phyloP scores from a whole-genome alignment of 2,888 invertebrate species.

The Tuta absoluta region DNA sequence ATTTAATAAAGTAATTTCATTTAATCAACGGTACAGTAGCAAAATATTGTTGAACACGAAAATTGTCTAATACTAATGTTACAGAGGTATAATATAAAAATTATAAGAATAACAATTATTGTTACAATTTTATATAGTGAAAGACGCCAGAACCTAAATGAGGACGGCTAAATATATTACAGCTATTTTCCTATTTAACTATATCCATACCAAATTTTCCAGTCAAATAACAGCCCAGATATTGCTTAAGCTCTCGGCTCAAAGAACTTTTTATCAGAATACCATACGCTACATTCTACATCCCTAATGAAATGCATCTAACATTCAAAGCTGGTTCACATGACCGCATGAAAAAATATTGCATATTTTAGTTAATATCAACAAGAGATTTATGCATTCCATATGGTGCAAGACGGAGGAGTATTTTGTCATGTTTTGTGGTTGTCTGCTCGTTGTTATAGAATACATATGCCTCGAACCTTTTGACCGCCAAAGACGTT shows the following conservation, averaged over 20 bases:
- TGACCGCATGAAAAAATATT: slow-evolving; percentile 71
- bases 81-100: slow-evolving; percentile 12
- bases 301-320: slow-evolving; percentile 32
- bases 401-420: neutral
- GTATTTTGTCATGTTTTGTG: slow-evolving; percentile 4
- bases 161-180: slow-evolving; percentile 31
- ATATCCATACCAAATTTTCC: slow-evolving; percentile 10
- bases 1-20: neutral
- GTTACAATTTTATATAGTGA: slow-evolving; percentile 16
- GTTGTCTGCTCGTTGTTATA: neutral
- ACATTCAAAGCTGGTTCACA: slow-evolving; percentile 70
- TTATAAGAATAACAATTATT: slow-evolving; percentile 11
- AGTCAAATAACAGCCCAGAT: slow-evolving; percentile 15
- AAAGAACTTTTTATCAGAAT: slow-evolving; percentile 13
- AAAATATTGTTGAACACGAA: neutral
- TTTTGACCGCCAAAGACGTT: no score
- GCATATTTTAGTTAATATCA: slow-evolving; percentile 52
- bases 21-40: neutral
- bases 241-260: slow-evolving; percentile 22
- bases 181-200: slow-evolving; percentile 24
- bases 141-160: slow-evolving; percentile 20
- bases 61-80: neutral
- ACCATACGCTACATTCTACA: slow-evolving; percentile 17
- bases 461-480: slow-evolving; percentile 3
- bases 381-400: slow-evolving; percentile 33